Evolutionary conservation across 1,140 invertebrate species (phyloP).

Genomic region (Tetramorium parvispinum): DNA sequence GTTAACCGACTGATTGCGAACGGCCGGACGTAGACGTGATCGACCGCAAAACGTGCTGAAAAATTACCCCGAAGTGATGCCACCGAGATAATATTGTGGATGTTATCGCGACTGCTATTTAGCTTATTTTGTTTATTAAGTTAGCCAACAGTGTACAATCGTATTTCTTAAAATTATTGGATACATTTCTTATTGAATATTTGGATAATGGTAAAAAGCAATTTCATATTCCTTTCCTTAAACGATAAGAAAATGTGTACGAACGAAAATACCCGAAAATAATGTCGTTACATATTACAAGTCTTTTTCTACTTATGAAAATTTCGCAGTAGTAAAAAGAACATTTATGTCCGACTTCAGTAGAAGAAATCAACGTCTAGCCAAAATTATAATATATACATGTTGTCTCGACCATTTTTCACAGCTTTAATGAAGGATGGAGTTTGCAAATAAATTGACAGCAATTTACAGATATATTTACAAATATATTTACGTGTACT

Average conservation of each 20-base stretch:
- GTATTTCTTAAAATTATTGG: background rate
- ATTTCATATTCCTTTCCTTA: background rate
- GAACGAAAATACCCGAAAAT: background rate
- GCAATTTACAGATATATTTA: background rate
- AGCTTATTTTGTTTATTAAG: background rate
- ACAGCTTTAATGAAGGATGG: background rate
- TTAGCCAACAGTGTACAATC: background rate
- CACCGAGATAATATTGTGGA: background rate
- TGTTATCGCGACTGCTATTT: background rate
- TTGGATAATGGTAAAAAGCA: background rate
- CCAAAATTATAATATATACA: background rate
- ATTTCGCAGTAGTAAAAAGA: conserved; percentile 8
- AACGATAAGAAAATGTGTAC: background rate
- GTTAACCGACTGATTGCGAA: conserved; percentile 67
- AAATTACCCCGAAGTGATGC: conserved; percentile 63
- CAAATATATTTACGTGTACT: no score
- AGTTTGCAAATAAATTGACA: background rate
- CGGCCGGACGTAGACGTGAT: conserved; percentile 65
- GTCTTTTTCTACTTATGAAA: background rate
- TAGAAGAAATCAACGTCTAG: background rate
- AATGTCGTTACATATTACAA: background rate
- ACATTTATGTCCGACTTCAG: background rate
- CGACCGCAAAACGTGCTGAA: conserved; percentile 67
- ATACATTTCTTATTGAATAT: background rate
- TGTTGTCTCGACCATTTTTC: background rate